These are phyloP conservation scores for Cryptoleucopteryx plumbea DNA, from an alignment of 2,113 vertebrate genomes.

Conservation along the genomic window DNA sequence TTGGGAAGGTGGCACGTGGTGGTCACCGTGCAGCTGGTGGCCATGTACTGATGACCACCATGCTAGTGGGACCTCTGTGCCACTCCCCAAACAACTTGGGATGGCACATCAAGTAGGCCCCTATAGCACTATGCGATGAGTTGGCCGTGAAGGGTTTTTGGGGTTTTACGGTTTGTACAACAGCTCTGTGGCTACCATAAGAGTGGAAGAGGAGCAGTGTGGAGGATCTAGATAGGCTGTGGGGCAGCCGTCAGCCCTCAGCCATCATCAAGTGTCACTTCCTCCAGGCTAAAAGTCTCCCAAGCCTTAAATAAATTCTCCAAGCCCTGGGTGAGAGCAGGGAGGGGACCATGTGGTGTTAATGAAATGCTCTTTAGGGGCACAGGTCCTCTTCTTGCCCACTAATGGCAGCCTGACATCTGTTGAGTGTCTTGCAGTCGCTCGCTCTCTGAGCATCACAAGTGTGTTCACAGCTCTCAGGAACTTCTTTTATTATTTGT, in stretches of 20 bases:
- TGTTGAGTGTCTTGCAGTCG: constrained; percentile 30
- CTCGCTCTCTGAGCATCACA: constrained; percentile 1
- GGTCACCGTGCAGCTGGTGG: background rate
- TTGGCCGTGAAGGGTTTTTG: background rate
- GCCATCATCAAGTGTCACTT: background rate
- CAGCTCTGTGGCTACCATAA: background rate
- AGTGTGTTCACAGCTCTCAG: constrained; percentile 65
- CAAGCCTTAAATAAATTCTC: background rate
- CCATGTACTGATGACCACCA: background rate
- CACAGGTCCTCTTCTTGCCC: background rate
- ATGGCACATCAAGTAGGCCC: background rate
- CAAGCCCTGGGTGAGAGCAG: background rate
- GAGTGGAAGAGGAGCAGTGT: background rate
- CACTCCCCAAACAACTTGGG: rapidly evolving
- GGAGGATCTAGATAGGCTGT: background rate
- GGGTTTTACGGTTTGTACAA: background rate
- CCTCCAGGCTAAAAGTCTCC: background rate
- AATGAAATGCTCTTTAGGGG: background rate
- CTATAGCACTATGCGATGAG: background rate
- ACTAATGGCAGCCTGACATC: constrained; percentile 1
- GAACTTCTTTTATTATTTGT: constrained; percentile 72
- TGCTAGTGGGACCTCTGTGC: background rate
- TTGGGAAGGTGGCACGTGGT: background rate
- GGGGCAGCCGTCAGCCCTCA: background rate
- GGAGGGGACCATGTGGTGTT: background rate